A percentile compares a stretch with the other conserved stretches of the same genome.
These are phyloP conservation scores for Drosophila ezoana DNA, from an alignment of 2,888 invertebrate genomes.

Conservation along the genomic window DNA sequence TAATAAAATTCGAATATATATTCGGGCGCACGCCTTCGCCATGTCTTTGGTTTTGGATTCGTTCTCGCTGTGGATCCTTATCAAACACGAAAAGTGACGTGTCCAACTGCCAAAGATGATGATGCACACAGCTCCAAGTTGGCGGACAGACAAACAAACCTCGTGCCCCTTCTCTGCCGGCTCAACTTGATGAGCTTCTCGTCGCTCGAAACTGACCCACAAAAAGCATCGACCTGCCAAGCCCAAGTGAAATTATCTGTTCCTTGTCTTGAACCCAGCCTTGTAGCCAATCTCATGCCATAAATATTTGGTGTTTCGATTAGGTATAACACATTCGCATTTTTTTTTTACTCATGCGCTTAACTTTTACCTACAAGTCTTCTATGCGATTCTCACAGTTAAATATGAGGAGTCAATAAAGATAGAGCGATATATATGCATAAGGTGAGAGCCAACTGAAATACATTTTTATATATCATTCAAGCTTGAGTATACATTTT, in stretches of 20 bases:
- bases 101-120: slow-evolving; percentile 69
- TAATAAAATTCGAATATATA: slow-evolving; percentile 78
- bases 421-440: not conserved
- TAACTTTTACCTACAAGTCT: slow-evolving; percentile 11
- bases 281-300: slow-evolving; percentile 41
- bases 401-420: not conserved
- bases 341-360: slow-evolving; percentile 16
- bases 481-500: slow-evolving; percentile 18
- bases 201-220: slow-evolving; percentile 63
- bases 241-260: slow-evolving; percentile 41
- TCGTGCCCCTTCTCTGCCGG: not conserved
- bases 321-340: slow-evolving; percentile 23
- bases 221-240: slow-evolving; percentile 44
- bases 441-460: no score
- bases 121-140: slow-evolving; percentile 54
- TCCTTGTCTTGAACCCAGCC: slow-evolving; percentile 34
- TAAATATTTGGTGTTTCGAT: slow-evolving; percentile 54
- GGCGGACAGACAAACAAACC: slow-evolving; percentile 12
- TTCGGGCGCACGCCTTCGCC: slow-evolving; percentile 72
- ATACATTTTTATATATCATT: not conserved
- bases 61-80: slow-evolving; percentile 74
- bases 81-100: slow-evolving; percentile 78
- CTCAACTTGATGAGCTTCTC: slow-evolving; percentile 26
- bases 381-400: not conserved
- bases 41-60: slow-evolving; percentile 28